These are phyloP conservation scores for Dendroctonus ponderosae DNA, from an alignment of 1,140 invertebrate species.

Conservation along the genomic window DNA sequence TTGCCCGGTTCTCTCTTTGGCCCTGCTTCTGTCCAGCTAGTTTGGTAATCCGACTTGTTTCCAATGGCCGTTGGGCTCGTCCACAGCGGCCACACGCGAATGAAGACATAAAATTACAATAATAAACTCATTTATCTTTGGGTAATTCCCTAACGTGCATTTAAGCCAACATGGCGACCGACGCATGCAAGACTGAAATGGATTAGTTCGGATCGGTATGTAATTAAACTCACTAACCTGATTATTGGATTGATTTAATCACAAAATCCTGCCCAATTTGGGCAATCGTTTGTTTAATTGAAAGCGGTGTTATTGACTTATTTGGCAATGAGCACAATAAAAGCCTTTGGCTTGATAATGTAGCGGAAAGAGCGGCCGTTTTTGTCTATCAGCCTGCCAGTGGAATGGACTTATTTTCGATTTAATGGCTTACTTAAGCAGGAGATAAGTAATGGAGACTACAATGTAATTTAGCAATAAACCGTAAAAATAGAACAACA, in stretches of 20 bases:
- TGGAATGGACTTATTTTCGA: not conserved
- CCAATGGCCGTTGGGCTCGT: slow-evolving; percentile 2
- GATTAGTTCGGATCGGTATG: too few relatives aligned
- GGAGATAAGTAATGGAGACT: slow-evolving; percentile 6
- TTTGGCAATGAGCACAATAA: too few relatives aligned
- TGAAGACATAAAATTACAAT: slow-evolving; percentile 37
- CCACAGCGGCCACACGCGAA: slow-evolving; percentile 30
- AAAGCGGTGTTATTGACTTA: too few relatives aligned
- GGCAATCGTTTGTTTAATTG: too few relatives aligned
- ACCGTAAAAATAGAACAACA: slow-evolving; percentile 7
- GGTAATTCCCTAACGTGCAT: slow-evolving; percentile 22
- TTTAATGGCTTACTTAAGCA: slow-evolving; percentile 2
- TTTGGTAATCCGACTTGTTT: slow-evolving; percentile 6
- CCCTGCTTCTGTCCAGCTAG: not conserved
- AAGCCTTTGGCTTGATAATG: too few relatives aligned
- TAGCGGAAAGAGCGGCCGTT: too few relatives aligned
- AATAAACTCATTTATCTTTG: slow-evolving; percentile 33
- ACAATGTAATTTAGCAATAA: slow-evolving; percentile 9
- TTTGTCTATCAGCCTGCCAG: too few relatives aligned
- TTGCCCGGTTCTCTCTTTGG: not conserved
- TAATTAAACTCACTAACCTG: too few relatives aligned
- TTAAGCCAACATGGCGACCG: slow-evolving; percentile 12
- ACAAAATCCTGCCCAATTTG: too few relatives aligned
- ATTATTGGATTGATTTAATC: too few relatives aligned
- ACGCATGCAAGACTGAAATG: not conserved